phyloP scores from a whole-genome alignment of 2,797 vertebrate genomes.

The Danio jaintianensis region DNA sequence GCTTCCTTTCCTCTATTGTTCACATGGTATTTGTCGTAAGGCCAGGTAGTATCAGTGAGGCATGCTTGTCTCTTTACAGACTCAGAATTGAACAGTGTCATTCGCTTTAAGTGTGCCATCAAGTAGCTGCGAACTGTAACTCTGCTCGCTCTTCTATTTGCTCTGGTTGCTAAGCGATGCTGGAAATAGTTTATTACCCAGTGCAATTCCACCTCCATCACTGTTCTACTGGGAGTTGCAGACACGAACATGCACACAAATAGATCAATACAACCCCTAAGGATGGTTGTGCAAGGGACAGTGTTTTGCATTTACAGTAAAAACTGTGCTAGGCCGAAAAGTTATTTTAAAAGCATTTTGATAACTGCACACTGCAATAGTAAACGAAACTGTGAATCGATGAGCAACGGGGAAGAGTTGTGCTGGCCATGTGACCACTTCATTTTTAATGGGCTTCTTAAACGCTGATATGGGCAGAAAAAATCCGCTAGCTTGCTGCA shows the following conservation, averaged over 20 bases:
- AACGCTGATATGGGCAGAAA: conserved; percentile 42
- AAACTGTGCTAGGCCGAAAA: conserved; percentile 34
- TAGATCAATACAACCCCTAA: conserved; percentile 39
- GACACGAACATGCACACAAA: conserved; percentile 6
- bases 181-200: conserved; percentile 44
- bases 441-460: conserved; percentile 41
- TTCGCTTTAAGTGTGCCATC: conserved; percentile 31
- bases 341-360: conserved; percentile 23
- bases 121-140: conserved; percentile 27
- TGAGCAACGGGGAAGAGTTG: neutral
- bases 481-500: conserved; percentile 11
- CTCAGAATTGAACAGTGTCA: conserved; percentile 21
- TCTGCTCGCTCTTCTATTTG: conserved; percentile 34
- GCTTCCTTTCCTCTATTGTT: no score
- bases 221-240: conserved; percentile 39
- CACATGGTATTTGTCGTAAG: no score
- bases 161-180: conserved; percentile 52
- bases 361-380: conserved; percentile 2
- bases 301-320: conserved; percentile 44
- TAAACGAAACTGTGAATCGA: conserved; percentile 39
- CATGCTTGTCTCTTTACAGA: conserved; percentile 1
- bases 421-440: conserved; percentile 36
- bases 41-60: neutral
- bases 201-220: conserved; percentile 33
- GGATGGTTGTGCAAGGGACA: conserved; percentile 4